These are phyloP conservation scores for Microtus richardsoni DNA, from an alignment of 2,113 vertebrate species.

Conservation along the genomic window DNA sequence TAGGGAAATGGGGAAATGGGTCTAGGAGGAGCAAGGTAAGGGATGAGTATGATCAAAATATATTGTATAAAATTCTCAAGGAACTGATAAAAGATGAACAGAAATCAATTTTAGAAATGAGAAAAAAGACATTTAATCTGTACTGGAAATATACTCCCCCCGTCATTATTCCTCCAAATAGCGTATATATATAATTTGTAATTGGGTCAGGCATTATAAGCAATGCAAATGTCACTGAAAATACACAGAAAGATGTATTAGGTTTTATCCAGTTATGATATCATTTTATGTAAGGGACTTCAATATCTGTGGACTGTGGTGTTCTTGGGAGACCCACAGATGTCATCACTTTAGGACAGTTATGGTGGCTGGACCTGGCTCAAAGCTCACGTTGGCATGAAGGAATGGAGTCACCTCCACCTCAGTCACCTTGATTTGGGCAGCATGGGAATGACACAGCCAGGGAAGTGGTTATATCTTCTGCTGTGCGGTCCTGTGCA, in stretches of 20 bases:
- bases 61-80: background rate
- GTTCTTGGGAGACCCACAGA: background rate
- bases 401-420: background rate
- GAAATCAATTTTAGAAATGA: background rate
- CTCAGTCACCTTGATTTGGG: background rate
- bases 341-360: background rate
- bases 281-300: background rate
- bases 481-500: background rate
- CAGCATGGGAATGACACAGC: background rate
- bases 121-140: background rate
- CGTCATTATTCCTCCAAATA: background rate
- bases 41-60: background rate
- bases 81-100: background rate
- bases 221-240: background rate
- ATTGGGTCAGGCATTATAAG: background rate
- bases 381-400: background rate
- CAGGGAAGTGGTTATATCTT: background rate
- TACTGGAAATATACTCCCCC: background rate
- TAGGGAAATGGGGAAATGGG: background rate
- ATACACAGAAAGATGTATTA: background rate
- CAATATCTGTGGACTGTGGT: background rate
- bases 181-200: too few species aligned
- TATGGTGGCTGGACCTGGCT: background rate
- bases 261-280: background rate
- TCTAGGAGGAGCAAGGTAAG: background rate